These are phyloP conservation scores for Gadopsis marmoratus DNA, from an alignment of 2,797 vertebrate genomes.

Conservation along the genomic window DNA sequence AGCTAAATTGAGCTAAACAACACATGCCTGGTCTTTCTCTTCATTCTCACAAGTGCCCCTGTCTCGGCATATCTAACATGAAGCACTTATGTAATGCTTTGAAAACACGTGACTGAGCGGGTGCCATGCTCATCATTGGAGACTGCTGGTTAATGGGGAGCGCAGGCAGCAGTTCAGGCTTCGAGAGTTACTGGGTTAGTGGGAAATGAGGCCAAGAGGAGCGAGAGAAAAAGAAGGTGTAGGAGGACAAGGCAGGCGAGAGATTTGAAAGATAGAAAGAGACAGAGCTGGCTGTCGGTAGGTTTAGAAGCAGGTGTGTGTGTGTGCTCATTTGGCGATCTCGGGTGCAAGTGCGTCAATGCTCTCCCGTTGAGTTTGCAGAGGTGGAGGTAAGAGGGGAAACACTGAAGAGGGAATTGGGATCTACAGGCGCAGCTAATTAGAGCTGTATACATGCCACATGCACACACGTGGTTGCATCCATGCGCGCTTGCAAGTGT, in stretches of 20 bases:
- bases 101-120: constrained; percentile 38
- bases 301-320: constrained; percentile 31
- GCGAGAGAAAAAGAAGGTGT: constrained; percentile 12
- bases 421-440: constrained; percentile 62
- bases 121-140: constrained; percentile 76
- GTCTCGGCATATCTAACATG: neutral
- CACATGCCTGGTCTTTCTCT: constrained; percentile 22
- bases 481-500: constrained; percentile 32
- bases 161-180: constrained; percentile 39
- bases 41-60: neutral
- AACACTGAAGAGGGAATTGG: constrained; percentile 7
- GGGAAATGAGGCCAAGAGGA: constrained; percentile 59
- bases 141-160: constrained; percentile 75
- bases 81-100: constrained; percentile 14
- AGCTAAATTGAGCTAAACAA: constrained; percentile 5
- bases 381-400: constrained; percentile 26
- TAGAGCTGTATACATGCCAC: constrained; percentile 37
- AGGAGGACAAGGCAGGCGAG: constrained; percentile 30
- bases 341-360: constrained; percentile 25
- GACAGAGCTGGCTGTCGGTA: constrained; percentile 2
- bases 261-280: constrained; percentile 30
- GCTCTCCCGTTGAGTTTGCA: constrained; percentile 34
- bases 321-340: constrained; percentile 15
- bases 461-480: constrained; percentile 7
- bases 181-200: constrained; percentile 61